phyloP scores from a whole-genome alignment of 2,113 vertebrate genomes.

The Muntiacus reevesi region DNA sequence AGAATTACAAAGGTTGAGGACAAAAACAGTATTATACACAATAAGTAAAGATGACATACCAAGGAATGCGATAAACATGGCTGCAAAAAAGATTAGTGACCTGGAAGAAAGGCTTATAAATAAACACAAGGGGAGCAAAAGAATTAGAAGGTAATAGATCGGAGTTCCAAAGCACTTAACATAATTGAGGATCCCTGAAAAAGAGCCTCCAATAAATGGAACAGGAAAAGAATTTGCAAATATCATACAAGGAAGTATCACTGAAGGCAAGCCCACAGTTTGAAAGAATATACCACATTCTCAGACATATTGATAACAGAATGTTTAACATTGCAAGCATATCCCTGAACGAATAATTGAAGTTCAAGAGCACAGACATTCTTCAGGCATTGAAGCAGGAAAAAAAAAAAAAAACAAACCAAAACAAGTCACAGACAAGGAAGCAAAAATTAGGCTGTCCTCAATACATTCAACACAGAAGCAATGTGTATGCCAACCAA shows the following conservation, averaged over 20 bases:
- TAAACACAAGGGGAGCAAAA: not conserved
- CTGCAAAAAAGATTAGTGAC: not conserved
- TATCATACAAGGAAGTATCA: not conserved
- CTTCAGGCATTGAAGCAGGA: not conserved
- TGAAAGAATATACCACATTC: not conserved
- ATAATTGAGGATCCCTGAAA: not conserved
- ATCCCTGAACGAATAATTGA: not conserved
- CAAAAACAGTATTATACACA: not conserved
- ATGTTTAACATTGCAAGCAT: not conserved
- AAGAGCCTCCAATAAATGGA: not conserved
- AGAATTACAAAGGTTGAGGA: not conserved
- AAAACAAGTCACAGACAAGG: not conserved
- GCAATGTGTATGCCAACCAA: not conserved
- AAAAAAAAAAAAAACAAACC: not conserved
- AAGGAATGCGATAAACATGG: not conserved
- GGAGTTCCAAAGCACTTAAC: not conserved
- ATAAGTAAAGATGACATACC: not conserved
- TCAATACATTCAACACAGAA: not conserved
- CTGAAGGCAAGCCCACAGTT: not conserved
- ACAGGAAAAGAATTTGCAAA: not conserved
- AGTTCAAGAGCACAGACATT: conserved; percentile 7
- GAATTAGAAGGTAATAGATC: not conserved
- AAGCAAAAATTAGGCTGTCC: not conserved
- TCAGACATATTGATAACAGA: not conserved
- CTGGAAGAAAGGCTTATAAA: not conserved